Percentiles rank a stretch among this genome's conserved stretches.
Evolutionary conservation across 2,797 vertebrate genomes (phyloP).

Genomic region (Geotrypetes seraphini): DNA sequence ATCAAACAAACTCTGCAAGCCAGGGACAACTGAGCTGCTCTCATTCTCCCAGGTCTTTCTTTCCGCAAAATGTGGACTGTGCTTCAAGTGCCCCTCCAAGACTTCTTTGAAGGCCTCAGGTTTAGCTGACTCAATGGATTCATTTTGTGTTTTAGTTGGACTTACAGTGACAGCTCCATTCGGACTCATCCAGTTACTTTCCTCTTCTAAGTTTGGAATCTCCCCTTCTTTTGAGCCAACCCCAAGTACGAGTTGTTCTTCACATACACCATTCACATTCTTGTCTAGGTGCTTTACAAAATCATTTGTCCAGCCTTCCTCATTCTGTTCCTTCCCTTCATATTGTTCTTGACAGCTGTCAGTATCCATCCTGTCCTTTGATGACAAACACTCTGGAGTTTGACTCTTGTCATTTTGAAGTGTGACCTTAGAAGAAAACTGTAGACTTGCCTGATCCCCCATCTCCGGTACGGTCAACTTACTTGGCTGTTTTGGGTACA

Average conservation of each 20-base stretch:
- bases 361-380: neutral
- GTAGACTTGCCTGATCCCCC: neutral
- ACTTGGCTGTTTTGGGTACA: neutral
- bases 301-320: conserved; percentile 12
- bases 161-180: accelerated
- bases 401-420: neutral
- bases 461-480: neutral
- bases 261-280: conserved; percentile 7
- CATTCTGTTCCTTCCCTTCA: neutral
- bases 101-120: accelerated
- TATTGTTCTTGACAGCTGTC: neutral
- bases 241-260: conserved; percentile 14
- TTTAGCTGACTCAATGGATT: neutral
- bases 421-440: neutral
- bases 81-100: accelerated
- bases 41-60: neutral
- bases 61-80: neutral
- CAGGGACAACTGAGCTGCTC: neutral
- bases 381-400: neutral
- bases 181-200: accelerated
- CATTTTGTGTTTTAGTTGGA: accelerated
- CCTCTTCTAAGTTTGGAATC: conserved; percentile 1
- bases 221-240: conserved; percentile 8
- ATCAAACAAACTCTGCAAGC: conserved; percentile 66
- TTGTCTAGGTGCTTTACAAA: conserved; percentile 22